phyloP scores from a whole-genome alignment of 2,888 invertebrate species.

The Apodemia duryi region DNA sequence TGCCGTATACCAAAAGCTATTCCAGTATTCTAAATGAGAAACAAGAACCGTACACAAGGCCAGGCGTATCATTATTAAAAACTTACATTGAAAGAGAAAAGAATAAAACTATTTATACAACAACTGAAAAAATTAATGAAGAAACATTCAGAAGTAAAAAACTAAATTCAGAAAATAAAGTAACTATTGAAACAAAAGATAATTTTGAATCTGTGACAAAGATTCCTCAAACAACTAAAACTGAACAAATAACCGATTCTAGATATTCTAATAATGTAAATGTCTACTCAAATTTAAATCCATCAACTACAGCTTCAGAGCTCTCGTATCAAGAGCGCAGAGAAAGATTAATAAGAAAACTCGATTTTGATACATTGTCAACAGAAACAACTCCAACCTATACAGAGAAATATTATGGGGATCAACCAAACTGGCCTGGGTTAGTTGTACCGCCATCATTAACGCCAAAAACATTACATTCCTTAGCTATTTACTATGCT shows the following conservation, averaged over 20 bases:
- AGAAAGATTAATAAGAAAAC: conserved; percentile 83
- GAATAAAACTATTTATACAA: conserved; percentile 49
- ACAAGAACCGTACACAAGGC: conserved; percentile 67
- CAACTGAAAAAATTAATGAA: conserved; percentile 47
- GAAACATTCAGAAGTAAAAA: conserved; percentile 47
- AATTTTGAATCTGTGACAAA: conserved; percentile 64
- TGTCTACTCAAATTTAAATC: conserved; percentile 44
- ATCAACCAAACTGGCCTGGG: conserved; percentile 75
- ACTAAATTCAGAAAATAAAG: conserved; percentile 36
- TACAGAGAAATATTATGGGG: conserved; percentile 67
- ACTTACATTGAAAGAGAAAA: conserved; percentile 61
- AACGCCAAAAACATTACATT: conserved; percentile 87
- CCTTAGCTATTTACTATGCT: conserved; percentile 89
- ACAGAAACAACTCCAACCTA: conserved; percentile 61
- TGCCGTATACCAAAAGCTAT: conserved; percentile 66
- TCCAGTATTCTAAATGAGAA: conserved; percentile 45
- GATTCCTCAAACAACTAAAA: conserved; percentile 56
- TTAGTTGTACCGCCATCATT: conserved; percentile 85
- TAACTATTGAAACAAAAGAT: conserved; percentile 47
- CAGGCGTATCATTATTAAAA: conserved; percentile 65
- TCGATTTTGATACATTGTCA: conserved; percentile 74
- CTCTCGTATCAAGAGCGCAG: conserved; percentile 82
- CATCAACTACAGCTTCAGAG: conserved; percentile 45
- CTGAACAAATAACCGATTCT: conserved; percentile 43
- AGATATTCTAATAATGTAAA: conserved; percentile 50